Base-by-base conservation (phyloP, 2,113 vertebrate genomes). In the Pygathrix nemaeus region DNA sequence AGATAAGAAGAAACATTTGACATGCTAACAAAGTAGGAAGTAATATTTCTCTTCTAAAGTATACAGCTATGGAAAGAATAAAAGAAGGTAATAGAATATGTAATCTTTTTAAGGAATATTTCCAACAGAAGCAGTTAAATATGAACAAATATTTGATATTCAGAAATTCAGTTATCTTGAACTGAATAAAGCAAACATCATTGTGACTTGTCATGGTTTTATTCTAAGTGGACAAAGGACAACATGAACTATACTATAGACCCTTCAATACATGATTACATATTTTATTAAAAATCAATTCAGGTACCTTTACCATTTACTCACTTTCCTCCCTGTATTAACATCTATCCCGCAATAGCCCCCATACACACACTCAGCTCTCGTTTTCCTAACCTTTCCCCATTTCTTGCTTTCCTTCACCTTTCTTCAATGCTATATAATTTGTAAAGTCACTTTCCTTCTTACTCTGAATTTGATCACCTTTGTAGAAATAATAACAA, bases 1-100 rank as follows among this genome's bases (percentile, higher is more conserved):
- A 79, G 59, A 92, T 43, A 88, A 82, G 55, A 21, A 68, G 72
- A 95, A 88, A 91, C 32, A 70, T 75, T 78, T 87, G 90, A 64
- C 68, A 21, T 68, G 32, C 32, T 79, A 66, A 81, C n/a, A 93
- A 83, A 38, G 55, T 79, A 52, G 6, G 21, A 93, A 73, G 66
- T 25, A 83, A 72, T 45, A 89, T 76, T 91, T 95, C 57, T 70
- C 50, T 85, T 57, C 21, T 66, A 45, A 64, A 73, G 40, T 70
- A 61, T 10, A 64, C 7, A 32, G 21, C 40, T 43, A 43, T 16
- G 52, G 43, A 83, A 90, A 96, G 70, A 93, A 61, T 35, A 20
- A 84, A 92, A 91, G 66, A 57, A 81, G 82, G 9, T 30, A 80
- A 88, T 86, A 32, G 50, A 66, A 32, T 78, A 78, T 8, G 20